Evolutionary conservation across 2,113 vertebrate species (phyloP).

Genomic region (Caretta caretta): DNA sequence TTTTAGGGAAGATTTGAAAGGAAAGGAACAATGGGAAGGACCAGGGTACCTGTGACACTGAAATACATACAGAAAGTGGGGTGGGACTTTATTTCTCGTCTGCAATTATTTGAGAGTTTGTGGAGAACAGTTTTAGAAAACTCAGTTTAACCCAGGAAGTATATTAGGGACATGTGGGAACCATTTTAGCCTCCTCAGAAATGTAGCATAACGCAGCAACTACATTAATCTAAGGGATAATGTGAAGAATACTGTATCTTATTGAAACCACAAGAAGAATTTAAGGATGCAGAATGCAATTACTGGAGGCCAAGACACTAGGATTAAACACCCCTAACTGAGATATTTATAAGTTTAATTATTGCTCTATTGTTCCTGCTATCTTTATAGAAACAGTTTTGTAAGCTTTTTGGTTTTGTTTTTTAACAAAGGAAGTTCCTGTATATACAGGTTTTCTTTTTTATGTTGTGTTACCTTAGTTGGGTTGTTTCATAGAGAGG

Average conservation of each 20-base stretch:
- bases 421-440: neutral
- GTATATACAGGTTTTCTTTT: neutral
- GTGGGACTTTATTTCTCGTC: neutral
- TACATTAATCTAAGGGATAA: neutral
- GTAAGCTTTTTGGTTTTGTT: neutral
- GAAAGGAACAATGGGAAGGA: neutral
- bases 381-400: neutral
- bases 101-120: neutral
- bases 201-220: fast-evolving
- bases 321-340: neutral
- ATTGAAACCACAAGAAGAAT: neutral
- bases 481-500: neutral
- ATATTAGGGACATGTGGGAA: neutral
- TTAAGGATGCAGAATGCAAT: neutral
- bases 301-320: neutral
- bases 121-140: neutral
- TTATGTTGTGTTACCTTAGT: neutral
- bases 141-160: neutral
- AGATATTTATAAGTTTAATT: neutral
- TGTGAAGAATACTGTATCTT: neutral
- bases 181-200: neutral
- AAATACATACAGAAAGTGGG: neutral
- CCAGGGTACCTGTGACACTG: neutral
- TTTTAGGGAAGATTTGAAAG: neutral
- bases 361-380: neutral